A percentile compares a stretch with the other conserved stretches of the same genome.
phyloP scores from a whole-genome alignment of 1,140 invertebrate genomes.

The Thaumatotibia leucotreta region DNA sequence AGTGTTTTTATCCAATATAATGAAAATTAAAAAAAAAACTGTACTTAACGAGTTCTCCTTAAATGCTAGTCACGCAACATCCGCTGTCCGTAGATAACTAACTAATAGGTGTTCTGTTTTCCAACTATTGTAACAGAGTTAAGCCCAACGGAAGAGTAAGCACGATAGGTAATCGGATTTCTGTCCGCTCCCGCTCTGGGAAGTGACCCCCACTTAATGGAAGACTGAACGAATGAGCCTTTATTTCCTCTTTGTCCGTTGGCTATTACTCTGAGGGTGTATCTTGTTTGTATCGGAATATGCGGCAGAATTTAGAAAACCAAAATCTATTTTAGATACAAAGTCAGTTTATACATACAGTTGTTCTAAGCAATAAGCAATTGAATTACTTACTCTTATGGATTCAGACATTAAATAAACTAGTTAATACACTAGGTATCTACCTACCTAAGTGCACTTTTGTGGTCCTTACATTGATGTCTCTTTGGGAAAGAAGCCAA shows the following conservation, averaged over 20 bases:
- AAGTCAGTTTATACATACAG: no score
- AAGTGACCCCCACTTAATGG: constrained; percentile 55
- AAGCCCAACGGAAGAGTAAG: constrained; percentile 37
- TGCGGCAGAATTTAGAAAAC: background rate
- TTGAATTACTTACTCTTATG: no score
- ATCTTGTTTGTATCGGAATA: background rate
- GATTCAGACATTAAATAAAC: no score
- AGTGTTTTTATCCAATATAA: no score
- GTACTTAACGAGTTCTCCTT: no score
- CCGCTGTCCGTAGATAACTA: background rate
- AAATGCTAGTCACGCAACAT: background rate
- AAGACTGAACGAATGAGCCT: constrained; percentile 49
- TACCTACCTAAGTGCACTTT: no score
- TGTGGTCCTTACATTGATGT: no score
- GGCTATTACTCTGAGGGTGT: constrained; percentile 31
- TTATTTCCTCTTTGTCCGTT: constrained; percentile 42
- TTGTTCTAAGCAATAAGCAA: no score
- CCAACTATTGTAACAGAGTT: constrained; percentile 8
- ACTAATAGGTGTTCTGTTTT: constrained; percentile 15
- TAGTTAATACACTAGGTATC: no score
- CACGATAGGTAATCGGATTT: constrained; percentile 50
- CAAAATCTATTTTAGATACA: no score
- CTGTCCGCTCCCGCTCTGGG: constrained; percentile 44
- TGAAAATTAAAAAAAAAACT: no score
- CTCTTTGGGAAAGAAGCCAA: no score